Base-by-base conservation (phyloP, 2,888 invertebrate species). In the Polylopha cassiicola region DNA sequence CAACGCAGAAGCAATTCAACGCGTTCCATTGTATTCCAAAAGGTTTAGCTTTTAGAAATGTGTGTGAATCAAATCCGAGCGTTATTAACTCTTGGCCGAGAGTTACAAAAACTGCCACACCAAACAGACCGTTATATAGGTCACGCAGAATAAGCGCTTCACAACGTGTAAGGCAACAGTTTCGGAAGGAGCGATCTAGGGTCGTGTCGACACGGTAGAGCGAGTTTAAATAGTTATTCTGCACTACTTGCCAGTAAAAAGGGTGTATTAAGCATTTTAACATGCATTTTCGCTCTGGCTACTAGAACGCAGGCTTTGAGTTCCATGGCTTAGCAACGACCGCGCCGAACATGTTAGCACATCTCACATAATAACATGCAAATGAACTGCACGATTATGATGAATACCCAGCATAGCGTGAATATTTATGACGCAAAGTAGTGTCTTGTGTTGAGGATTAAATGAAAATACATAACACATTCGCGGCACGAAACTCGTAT, bases 331-430 rank as follows among this genome's bases (percentile, higher is more conserved):
- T 39, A 47, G 37, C 45, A 37, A 44, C 41, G 41, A 41, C 38
- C 30, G 26, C 20, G 31, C 37, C 22, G 34, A 49, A 47, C 43
- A 55, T 47, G 56, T 54, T 53, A 58, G 57, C 66, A 64, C 57
- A 63, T 59, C 61, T 56, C 57, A 62, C 65, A 62, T 67, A 73
- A 76, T 73, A 73, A 64, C 67, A 79, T 77, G 75, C 65, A 78
- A 78, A 80, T 79, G 73, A 75, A 74, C 68, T 65, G 64, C 68
- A 68, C 58, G 65, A 70, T 72, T 73, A 73, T 73, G 71, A 76
- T 70, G 73, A 72, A 73, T 71, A 67, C 67, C 64, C 61, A 65
- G 58, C 65, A 58, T 64, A 58, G 57, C 53, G 68, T 71, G 75
- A 75, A 76, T 76, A 73, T 73, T 73, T 76, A 77, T 74, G 64